Percentiles rank a stretch among this genome's conserved stretches.
These are phyloP conservation scores for Ypsolopha sequella DNA, from an alignment of 2,888 invertebrate species.

Conservation along the genomic window DNA sequence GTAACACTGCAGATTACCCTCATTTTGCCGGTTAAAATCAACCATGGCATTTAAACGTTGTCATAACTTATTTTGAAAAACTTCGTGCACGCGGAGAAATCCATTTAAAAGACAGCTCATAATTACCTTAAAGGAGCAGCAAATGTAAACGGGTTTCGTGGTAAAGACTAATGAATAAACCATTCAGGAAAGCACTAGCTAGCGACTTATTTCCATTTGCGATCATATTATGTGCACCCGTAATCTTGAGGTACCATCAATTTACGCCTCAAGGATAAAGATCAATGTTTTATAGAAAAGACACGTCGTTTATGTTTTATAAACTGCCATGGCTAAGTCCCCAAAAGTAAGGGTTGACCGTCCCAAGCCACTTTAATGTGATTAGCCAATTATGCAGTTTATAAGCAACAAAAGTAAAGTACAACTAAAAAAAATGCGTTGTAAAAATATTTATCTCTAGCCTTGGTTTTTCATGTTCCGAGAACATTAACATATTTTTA, in stretches of 20 bases:
- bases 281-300: background rate
- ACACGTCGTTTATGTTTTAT: background rate
- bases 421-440: too few species aligned
- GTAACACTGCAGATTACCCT: too few species aligned
- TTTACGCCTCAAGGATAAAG: slow-evolving; percentile 2
- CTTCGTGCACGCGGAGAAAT: background rate
- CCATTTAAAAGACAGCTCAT: slow-evolving; percentile 1
- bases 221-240: slow-evolving; percentile 7
- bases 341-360: too few species aligned
- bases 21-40: background rate
- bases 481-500: too few species aligned
- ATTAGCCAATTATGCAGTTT: too few species aligned
- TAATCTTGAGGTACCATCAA: slow-evolving; percentile 9
- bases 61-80: background rate
- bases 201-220: slow-evolving; percentile 8
- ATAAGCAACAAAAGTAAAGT: too few species aligned
- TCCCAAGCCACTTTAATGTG: too few species aligned
- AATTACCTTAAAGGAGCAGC: slow-evolving; percentile 3
- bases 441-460: too few species aligned
- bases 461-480: too few species aligned
- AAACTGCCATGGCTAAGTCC: too few species aligned
- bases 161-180: slow-evolving; percentile 9
- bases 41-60: background rate
- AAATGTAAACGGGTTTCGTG: background rate
- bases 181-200: slow-evolving; percentile 5